These are phyloP conservation scores for Drosophila kambysellisi DNA, from an alignment of 2,888 invertebrate genomes.

Conservation along the genomic window DNA sequence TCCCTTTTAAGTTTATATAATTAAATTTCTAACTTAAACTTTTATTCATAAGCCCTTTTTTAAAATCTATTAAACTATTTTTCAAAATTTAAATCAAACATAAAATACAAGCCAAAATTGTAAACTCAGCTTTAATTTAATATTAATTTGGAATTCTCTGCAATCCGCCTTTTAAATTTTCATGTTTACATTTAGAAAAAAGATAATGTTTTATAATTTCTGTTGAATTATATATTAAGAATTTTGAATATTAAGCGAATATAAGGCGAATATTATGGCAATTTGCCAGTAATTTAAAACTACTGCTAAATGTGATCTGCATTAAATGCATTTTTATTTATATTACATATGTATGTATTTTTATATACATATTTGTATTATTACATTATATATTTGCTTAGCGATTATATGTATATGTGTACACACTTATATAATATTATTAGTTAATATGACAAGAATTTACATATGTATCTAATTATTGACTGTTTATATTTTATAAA, in stretches of 20 bases:
- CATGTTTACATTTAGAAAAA: background rate
- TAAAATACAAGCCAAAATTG: background rate
- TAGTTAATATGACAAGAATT: too few relatives aligned
- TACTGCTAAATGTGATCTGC: background rate
- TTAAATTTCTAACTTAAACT: background rate
- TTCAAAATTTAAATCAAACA: background rate
- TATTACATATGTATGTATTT: background rate
- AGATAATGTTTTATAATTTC: background rate
- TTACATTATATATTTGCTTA: too few relatives aligned
- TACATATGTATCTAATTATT: background rate
- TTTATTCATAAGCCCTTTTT: background rate
- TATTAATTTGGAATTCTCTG: background rate
- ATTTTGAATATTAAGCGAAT: accelerated
- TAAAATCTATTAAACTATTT: too few relatives aligned
- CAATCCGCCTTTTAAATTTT: background rate
- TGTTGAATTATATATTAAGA: too few relatives aligned
- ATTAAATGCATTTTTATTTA: background rate
- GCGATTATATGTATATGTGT: too few relatives aligned
- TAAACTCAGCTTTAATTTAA: background rate
- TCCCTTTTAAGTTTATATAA: background rate
- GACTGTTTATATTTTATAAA: background rate
- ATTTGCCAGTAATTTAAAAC: background rate
- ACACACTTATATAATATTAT: background rate
- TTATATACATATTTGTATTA: background rate
- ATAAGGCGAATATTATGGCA: too few relatives aligned